phyloP scores from a whole-genome alignment of 2,113 vertebrate genomes.

The Petroica traversi region DNA sequence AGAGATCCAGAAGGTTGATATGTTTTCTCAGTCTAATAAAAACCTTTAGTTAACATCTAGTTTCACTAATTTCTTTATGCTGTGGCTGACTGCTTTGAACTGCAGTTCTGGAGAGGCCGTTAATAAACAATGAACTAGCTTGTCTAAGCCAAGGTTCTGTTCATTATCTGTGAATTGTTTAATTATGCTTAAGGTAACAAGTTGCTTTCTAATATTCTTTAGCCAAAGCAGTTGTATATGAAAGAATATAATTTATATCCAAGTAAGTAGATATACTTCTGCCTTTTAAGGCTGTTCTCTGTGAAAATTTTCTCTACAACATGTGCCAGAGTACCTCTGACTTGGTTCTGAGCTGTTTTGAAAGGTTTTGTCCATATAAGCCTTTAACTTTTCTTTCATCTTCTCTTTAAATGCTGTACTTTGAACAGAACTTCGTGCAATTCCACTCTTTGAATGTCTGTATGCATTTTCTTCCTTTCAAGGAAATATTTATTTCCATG shows the following conservation, averaged over 20 bases:
- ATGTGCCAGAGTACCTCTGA: neutral
- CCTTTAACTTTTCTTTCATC: neutral
- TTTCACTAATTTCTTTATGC: neutral
- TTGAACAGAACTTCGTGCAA: neutral
- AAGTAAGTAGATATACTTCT: neutral
- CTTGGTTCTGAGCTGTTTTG: neutral
- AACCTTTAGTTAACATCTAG: neutral
- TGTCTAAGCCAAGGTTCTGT: neutral
- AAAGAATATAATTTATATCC: neutral
- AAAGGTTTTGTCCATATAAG: neutral
- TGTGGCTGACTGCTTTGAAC: neutral
- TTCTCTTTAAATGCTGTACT: neutral
- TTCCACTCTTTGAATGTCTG: neutral
- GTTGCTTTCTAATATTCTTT: neutral
- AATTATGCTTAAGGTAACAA: neutral
- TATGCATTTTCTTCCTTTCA: neutral
- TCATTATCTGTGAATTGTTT: neutral
- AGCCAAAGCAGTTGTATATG: neutral
- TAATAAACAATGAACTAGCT: neutral
- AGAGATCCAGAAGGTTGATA: neutral
- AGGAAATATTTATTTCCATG: neutral
- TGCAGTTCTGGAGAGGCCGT: neutral
- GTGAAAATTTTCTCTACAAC: neutral
- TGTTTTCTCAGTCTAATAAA: neutral
- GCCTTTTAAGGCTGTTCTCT: slow-evolving; percentile 39